Conservation (phyloP, 2,888 invertebrate species). For the Ophioninae sp. region DNA sequence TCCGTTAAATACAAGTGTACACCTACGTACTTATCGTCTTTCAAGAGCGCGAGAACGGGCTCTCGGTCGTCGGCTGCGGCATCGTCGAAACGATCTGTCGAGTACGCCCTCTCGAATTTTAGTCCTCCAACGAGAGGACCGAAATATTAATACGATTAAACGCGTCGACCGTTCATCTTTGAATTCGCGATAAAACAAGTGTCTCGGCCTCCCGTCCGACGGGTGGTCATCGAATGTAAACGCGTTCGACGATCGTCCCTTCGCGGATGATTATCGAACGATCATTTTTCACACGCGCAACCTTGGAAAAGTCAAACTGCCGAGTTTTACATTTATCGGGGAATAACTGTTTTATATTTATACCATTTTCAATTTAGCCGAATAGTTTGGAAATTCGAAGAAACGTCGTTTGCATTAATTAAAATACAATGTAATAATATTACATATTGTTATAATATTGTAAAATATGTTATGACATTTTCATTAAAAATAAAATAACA, state of each 20-base stretch:
- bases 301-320: not conserved
- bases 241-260: not conserved
- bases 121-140: not conserved
- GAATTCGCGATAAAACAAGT: not conserved
- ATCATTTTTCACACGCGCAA: not conserved
- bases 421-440: too few species aligned
- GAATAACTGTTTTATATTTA: not conserved
- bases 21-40: slow-evolving; percentile 31
- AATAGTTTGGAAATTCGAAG: too few species aligned
- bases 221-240: not conserved
- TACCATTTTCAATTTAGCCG: too few species aligned
- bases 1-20: slow-evolving; percentile 26
- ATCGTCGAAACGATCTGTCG: not conserved
- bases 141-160: not conserved
- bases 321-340: not conserved
- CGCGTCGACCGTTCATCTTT: not conserved
- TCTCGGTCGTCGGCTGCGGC: not conserved
- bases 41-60: slow-evolving; percentile 10
- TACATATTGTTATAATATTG: too few species aligned
- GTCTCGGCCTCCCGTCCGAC: not conserved
- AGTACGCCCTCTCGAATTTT: not conserved
- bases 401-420: too few species aligned
- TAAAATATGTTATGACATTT: too few species aligned
- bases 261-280: not conserved
- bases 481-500: too few species aligned